Evolutionary conservation across 2,113 vertebrate species (phyloP), one percentile per base, ranked within the genome.

Genomic region (Diglossa brunneiventris): DNA sequence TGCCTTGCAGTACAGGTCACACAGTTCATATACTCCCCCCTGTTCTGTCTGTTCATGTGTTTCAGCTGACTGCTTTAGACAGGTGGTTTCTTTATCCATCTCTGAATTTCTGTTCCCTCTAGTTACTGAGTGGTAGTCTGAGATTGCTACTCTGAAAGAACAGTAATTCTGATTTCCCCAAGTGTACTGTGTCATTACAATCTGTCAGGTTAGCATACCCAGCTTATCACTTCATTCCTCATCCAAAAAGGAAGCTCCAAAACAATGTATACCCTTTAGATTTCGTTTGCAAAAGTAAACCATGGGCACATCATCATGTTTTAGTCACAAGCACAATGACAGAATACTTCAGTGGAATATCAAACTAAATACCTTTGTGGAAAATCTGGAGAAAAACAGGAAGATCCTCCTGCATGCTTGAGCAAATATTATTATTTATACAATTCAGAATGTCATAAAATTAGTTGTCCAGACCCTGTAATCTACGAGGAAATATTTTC

Each of bases 1-100:
- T 94, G 87, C 70, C 62, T 87, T 49, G 50, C 63, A 91, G 63
- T 69, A 91, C 42, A 84, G 89, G 94, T 95, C 74, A 74, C 42
- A 56, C 6, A 76, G 77, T 91, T 96, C 84, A 87, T 49, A 66
- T 27, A 66, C 41, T 92, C 49, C 74, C 44, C 52, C 63, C 80
- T 89, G 53, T 58, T 82, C 61, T 31, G 33, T 66, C 74, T 89
- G 70, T 67, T 91, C 75, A 63, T 49, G 30, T 69, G 81, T 74
- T 96, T 90, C 50, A 13, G 50, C 55, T 83, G 78, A 85, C 78
- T 80, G 87, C 84, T 58, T 91, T 47, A 87, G 55, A 92, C 62
- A 89, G 87, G 87, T 49, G 66, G 74, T 73, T 95, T 87, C 69
- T 91, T 79, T 70, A 88, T 56, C 89, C 86, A 44, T 44, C 76